These are phyloP conservation scores for Hippocampus abdominalis DNA, from an alignment of 2,113 vertebrate species.

Conservation along the genomic window DNA sequence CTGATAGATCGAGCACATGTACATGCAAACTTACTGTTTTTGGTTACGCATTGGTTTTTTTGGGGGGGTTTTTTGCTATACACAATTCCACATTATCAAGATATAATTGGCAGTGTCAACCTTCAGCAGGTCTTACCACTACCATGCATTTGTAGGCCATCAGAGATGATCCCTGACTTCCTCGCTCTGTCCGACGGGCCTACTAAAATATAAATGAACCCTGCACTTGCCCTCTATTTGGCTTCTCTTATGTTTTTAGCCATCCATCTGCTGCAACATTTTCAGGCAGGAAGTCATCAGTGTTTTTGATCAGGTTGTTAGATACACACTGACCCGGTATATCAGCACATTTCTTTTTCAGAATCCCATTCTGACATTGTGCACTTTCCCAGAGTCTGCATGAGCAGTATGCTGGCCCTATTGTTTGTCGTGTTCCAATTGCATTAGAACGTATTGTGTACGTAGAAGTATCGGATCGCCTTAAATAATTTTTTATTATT, in stretches of 20 bases:
- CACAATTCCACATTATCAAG: background rate
- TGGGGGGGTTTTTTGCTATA: conserved; percentile 7
- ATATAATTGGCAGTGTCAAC: conserved; percentile 21
- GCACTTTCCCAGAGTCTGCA: background rate
- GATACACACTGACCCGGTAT: conserved; percentile 36
- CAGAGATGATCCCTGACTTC: conserved; percentile 38
- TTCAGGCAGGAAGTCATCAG: conserved; percentile 27
- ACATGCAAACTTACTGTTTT: conserved; percentile 27
- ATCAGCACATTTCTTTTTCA: conserved; percentile 34
- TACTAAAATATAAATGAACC: conserved; percentile 69
- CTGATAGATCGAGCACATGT: conserved; percentile 47
- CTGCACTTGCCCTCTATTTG: conserved; percentile 50
- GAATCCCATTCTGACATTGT: conserved; percentile 28
- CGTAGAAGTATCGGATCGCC: background rate
- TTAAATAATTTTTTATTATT: background rate
- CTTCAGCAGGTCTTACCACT: conserved; percentile 32
- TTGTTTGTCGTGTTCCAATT: background rate
- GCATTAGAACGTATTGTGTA: background rate
- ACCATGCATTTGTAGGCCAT: conserved; percentile 58
- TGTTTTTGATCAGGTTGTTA: conserved; percentile 28
- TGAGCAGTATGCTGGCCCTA: background rate
- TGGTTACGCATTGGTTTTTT: conserved; percentile 23
- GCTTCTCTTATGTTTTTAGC: conserved; percentile 25
- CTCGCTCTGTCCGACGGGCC: conserved; percentile 18
- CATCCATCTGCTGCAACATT: conserved; percentile 24